Evolutionary conservation across 2,797 vertebrate species (phyloP), one percentile per base, ranked within the genome.

Genomic region (Onychomys torridus): DNA sequence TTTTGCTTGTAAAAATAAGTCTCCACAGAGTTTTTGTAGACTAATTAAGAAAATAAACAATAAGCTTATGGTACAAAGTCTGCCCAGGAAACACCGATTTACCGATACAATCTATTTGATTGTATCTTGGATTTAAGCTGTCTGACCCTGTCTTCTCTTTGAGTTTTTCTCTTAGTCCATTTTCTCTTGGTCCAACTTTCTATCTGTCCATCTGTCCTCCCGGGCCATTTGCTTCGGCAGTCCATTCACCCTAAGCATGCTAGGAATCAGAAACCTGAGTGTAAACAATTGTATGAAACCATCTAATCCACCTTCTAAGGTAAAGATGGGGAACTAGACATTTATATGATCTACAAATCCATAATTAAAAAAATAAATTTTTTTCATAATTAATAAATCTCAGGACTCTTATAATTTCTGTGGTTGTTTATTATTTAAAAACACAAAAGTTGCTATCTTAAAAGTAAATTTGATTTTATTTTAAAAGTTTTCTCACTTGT

Each of bases 1-100:
- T 43, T 89, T 84, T 91, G 27, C 61, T 65, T 94, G 21, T 90
- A 37, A 71, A 94, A 92, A 81, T 37, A 75, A 63, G 4, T 78
- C 73, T 76, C 84, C 34, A 59, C 37, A 32, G 65, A 32, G 11
- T 14, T 91, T 94, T 90, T 75, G 34, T 84, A 23, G 34, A 71
- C 40, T 43, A 89, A 79, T 34, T 43, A n/a, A 95, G 63, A 90
- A 63, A 81, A 90, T 37, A 76, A 77, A 85, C 46, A 76, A 82
- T 79, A 81, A 90, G 2, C 46, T 71, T 19, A 6, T 7, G 25
- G 49, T 37, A 34, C 40, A 34, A 67, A 75, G 12, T 52, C 32
- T 91, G 9, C 84, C 95, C 55, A 27, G 84, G 49, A 95, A 88
- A 32, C 61, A 37, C 1, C 27, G 69, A 65, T n/a, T 49, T 16